Evolutionary conservation across 2,113 vertebrate species (phyloP).

Genomic region (Strigops habroptila): DNA sequence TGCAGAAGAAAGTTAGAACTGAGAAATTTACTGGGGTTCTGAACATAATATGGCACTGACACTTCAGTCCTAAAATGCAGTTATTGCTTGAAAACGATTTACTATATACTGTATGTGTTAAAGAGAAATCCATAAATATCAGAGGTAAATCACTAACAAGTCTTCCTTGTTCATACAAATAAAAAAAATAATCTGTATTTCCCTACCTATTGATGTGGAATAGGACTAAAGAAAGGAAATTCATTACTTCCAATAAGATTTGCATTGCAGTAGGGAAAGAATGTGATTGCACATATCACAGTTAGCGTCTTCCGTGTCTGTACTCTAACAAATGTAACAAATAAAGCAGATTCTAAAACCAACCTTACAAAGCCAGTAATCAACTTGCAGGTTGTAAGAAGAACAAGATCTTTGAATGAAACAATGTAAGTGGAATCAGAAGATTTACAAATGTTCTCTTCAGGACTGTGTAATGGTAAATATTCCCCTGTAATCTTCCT

Average conservation of each 20-base stretch:
- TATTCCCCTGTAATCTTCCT: not conserved
- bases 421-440: not conserved
- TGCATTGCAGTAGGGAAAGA: slow-evolving; percentile 21
- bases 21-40: slow-evolving; percentile 1
- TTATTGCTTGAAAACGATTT: slow-evolving; percentile 62
- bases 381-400: not conserved
- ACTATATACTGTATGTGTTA: slow-evolving; percentile 4
- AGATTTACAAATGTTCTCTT: not conserved
- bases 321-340: slow-evolving; percentile 41
- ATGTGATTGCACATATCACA: slow-evolving; percentile 25
- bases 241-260: slow-evolving; percentile 35
- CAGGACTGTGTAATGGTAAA: not conserved
- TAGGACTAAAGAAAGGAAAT: slow-evolving; percentile 45
- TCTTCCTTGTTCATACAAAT: slow-evolving; percentile 33
- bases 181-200: slow-evolving; percentile 31
- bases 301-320: not conserved
- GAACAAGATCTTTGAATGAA: slow-evolving; percentile 5
- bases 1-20: not conserved
- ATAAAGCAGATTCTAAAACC: slow-evolving; percentile 14
- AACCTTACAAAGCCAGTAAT: not conserved
- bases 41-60: not conserved
- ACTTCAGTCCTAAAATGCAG: slow-evolving; percentile 40
- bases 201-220: slow-evolving; percentile 10
- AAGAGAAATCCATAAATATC: slow-evolving; percentile 65
- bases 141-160: slow-evolving; percentile 56